phyloP scores from a whole-genome alignment of 2,113 vertebrate genomes.

The Halichoeres trimaculatus region DNA sequence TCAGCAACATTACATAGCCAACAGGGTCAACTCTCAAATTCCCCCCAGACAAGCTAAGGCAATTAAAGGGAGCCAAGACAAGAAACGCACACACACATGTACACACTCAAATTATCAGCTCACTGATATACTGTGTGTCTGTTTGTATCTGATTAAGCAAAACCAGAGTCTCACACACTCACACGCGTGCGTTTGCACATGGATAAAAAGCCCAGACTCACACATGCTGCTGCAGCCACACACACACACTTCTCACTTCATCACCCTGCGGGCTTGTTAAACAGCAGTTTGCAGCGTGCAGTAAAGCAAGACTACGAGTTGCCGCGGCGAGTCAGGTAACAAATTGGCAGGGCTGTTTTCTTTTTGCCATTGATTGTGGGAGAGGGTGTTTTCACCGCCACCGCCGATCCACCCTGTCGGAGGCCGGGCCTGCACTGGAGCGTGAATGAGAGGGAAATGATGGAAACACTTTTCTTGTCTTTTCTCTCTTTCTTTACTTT shows the following conservation, averaged over 20 bases:
- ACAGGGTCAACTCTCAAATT: slow-evolving; percentile 64
- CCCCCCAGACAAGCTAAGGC: slow-evolving; percentile 53
- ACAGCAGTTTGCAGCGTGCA: slow-evolving; percentile 65
- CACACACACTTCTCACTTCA: slow-evolving; percentile 72
- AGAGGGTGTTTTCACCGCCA: slow-evolving; percentile 53
- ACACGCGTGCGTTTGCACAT: neutral
- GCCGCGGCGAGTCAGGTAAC: slow-evolving; percentile 67
- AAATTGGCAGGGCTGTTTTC: slow-evolving; percentile 65
- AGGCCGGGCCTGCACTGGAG: slow-evolving; percentile 39
- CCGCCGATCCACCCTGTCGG: slow-evolving; percentile 36
- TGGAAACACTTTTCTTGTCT: slow-evolving; percentile 47
- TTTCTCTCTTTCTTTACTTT: neutral
- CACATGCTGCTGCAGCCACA: slow-evolving; percentile 27
- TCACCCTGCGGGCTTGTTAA: slow-evolving; percentile 72
- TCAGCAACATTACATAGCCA: slow-evolving; percentile 61
- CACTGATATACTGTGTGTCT: slow-evolving; percentile 10
- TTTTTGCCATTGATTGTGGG: slow-evolving; percentile 53
- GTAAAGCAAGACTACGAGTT: slow-evolving; percentile 52
- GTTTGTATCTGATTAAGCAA: slow-evolving; percentile 22
- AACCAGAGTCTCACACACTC: slow-evolving; percentile 17
- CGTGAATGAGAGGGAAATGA: slow-evolving; percentile 56
- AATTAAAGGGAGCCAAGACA: slow-evolving; percentile 53
- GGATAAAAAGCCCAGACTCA: neutral
- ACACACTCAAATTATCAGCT: neutral
- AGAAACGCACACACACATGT: slow-evolving; percentile 5